phyloP scores from a whole-genome alignment of 1,140 invertebrate species.

The Paralvinella palmiformis region DNA sequence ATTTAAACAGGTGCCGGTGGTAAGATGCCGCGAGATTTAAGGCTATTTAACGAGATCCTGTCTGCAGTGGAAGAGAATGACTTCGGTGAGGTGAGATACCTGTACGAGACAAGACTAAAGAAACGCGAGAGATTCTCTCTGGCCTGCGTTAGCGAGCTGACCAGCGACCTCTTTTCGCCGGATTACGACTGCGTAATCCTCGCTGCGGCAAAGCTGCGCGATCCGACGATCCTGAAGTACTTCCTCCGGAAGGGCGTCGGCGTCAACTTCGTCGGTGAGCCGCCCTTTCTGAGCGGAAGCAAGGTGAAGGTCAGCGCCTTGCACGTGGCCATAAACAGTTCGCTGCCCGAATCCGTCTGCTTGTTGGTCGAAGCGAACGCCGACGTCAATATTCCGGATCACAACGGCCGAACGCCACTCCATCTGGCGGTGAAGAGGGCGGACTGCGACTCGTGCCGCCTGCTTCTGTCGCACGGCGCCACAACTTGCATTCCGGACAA shows the following conservation, averaged over 20 bases:
- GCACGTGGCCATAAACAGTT: conserved; percentile 96
- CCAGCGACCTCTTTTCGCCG: not conserved
- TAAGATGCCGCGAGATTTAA: not conserved
- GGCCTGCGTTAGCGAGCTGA: not conserved
- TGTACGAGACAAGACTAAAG: not conserved
- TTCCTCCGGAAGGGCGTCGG: conserved; percentile 1
- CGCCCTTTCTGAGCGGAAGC: not conserved
- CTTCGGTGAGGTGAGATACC: not conserved
- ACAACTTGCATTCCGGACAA: conserved; percentile 81
- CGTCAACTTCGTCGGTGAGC: not conserved
- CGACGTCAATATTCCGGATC: conserved; percentile 89
- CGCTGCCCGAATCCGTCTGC: conserved; percentile 78
- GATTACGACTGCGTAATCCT: conserved; percentile 9
- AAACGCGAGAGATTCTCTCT: not conserved
- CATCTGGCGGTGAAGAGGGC: conserved; percentile 53
- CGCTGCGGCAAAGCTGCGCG: not conserved
- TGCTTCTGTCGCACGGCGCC: conserved; percentile 82
- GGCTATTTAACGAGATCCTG: not conserved
- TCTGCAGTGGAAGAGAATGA: not conserved
- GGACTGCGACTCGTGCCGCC: conserved; percentile 82
- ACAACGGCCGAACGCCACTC: conserved; percentile 52
- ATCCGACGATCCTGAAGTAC: conserved; percentile 16
- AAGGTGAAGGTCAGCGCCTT: conserved; percentile 59
- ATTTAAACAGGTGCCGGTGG: too few relatives aligned
- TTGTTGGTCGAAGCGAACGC: conserved; percentile 91